Evolutionary conservation across 1,140 invertebrate species (phyloP).

Genomic region (Hirudo medicinalis): DNA sequence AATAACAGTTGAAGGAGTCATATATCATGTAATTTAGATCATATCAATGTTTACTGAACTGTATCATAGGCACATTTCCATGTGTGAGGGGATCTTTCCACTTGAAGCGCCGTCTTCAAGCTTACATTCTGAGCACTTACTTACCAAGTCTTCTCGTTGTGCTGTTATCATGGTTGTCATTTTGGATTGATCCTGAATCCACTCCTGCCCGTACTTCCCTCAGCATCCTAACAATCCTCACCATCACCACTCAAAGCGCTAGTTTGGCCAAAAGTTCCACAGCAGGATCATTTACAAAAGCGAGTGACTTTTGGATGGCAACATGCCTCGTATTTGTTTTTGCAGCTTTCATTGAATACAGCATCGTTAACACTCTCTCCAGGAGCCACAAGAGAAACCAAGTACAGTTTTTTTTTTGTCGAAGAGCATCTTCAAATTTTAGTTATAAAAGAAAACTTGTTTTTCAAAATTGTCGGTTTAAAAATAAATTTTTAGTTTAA

Average conservation of each 20-base stretch:
- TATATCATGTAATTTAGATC: too few relatives aligned
- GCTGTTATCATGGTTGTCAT: constrained; percentile 31
- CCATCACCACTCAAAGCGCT: constrained; percentile 21
- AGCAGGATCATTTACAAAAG: constrained; percentile 23
- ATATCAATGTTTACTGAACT: not conserved
- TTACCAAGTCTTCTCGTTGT: constrained; percentile 30
- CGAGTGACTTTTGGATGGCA: constrained; percentile 38
- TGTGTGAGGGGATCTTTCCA: constrained; percentile 26
- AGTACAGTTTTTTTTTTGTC: too few relatives aligned
- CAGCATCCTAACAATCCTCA: constrained; percentile 30
- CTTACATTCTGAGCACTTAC: constrained; percentile 25
- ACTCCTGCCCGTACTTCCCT: constrained; percentile 32
- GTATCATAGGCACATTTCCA: constrained; percentile 27
- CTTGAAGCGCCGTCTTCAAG: constrained; percentile 28
- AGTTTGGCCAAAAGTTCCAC: not conserved
- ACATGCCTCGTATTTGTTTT: constrained; percentile 36
- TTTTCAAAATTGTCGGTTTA: too few relatives aligned
- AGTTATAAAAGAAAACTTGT: too few relatives aligned
- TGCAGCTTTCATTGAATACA: constrained; percentile 35
- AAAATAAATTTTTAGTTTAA: too few relatives aligned
- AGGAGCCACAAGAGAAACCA: constrained; percentile 27
- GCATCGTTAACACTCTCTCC: constrained; percentile 32
- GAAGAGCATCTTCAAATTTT: too few relatives aligned
- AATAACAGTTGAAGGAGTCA: too few relatives aligned
- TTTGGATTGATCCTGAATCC: constrained; percentile 31